These are phyloP conservation scores for Nephila pilipes DNA, from an alignment of 1,140 invertebrate genomes.

Conservation along the genomic window DNA sequence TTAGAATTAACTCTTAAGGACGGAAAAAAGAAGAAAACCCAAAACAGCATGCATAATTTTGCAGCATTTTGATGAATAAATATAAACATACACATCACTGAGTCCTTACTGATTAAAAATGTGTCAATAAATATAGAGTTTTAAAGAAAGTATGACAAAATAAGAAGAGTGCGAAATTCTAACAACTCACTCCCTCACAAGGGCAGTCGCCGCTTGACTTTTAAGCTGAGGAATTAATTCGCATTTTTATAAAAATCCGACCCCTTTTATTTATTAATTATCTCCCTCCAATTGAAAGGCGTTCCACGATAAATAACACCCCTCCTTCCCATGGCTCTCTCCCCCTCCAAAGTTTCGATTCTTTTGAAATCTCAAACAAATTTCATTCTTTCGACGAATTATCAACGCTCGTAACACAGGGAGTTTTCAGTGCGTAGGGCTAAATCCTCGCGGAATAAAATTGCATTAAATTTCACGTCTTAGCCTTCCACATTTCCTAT, in stretches of 20 bases:
- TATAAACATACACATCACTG: no score
- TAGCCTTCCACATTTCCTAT: slow-evolving; percentile 63
- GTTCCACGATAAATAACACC: slow-evolving; percentile 13
- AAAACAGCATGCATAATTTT: no score
- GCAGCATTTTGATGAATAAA: no score
- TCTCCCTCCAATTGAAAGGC: slow-evolving; percentile 24
- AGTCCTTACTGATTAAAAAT: no score
- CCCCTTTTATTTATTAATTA: slow-evolving; percentile 41
- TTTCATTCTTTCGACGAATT: slow-evolving; percentile 73
- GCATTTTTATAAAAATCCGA: background rate
- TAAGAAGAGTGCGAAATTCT: background rate
- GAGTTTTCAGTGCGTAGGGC: background rate
- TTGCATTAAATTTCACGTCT: slow-evolving; percentile 74
- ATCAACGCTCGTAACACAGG: slow-evolving; percentile 46
- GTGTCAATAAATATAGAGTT: no score
- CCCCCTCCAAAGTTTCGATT: slow-evolving; percentile 18
- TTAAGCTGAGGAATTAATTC: background rate
- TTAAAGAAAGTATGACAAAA: no score
- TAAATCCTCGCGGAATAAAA: slow-evolving; percentile 67
- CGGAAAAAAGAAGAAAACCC: no score
- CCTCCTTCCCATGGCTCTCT: background rate
- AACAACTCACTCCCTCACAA: background rate
- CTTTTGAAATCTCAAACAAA: slow-evolving; percentile 65
- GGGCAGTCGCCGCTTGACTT: background rate
- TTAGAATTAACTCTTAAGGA: no score